A percentile compares a stretch with the other conserved stretches of the same genome.
These are phyloP conservation scores for Hydriomena furcata DNA, from an alignment of 2,888 invertebrate genomes.

Conservation along the genomic window DNA sequence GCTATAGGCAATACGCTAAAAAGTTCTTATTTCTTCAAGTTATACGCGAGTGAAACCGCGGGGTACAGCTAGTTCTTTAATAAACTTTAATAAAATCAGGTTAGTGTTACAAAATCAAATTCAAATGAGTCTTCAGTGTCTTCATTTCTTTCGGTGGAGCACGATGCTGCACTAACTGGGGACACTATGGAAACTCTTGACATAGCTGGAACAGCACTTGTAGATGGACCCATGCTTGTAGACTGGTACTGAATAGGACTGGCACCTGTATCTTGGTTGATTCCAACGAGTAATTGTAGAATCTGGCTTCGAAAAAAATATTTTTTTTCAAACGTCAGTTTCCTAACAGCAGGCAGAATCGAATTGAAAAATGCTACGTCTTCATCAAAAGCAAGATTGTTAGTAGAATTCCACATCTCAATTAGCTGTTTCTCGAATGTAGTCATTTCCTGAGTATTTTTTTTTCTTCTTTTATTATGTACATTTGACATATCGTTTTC, in stretches of 20 bases:
- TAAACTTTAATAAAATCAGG: not conserved
- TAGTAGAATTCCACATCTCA: conserved; percentile 15
- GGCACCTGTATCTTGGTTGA: conserved; percentile 10
- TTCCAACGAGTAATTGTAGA: conserved; percentile 15
- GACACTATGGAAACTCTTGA: not conserved
- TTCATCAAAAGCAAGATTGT: conserved; percentile 15
- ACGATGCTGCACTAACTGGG: not conserved
- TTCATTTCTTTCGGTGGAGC: not conserved
- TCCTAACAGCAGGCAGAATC: conserved; percentile 14
- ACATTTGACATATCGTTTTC: not conserved
- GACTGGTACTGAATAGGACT: not conserved
- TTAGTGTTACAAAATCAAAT: not conserved
- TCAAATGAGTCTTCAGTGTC: not conserved
- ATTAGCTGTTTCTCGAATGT: conserved; percentile 31
- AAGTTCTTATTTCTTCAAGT: no score
- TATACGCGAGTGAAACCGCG: no score
- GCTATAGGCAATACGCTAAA: no score
- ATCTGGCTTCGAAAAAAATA: conserved; percentile 10
- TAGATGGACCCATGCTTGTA: not conserved
- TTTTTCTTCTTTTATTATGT: not conserved
- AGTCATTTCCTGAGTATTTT: not conserved
- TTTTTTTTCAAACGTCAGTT: not conserved
- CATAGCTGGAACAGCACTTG: not conserved
- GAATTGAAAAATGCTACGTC: conserved; percentile 16
- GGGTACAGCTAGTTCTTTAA: no score